These are phyloP conservation scores for Helicoverpa assulta DNA, from an alignment of 2,888 invertebrate genomes.

Conservation along the genomic window DNA sequence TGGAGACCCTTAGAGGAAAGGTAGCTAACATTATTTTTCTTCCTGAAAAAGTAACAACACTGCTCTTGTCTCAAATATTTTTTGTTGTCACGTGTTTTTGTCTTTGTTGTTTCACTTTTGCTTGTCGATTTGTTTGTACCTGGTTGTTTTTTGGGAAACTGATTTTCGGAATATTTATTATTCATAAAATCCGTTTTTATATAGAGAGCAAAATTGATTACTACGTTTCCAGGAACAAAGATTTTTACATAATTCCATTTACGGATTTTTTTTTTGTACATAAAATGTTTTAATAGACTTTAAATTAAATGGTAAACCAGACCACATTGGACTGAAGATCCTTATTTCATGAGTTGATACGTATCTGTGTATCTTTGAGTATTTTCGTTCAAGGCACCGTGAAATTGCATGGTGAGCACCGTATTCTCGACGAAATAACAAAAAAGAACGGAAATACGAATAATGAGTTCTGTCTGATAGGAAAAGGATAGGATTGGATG, in stretches of 20 bases:
- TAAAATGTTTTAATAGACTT: background rate
- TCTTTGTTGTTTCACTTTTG: slow-evolving; percentile 16
- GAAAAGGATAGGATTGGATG: slow-evolving; percentile 57
- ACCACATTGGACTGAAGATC: slow-evolving; percentile 48
- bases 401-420: slow-evolving; percentile 70
- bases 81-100: slow-evolving; percentile 15
- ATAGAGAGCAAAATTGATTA: too few relatives aligned
- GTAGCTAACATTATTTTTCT: slow-evolving; percentile 47
- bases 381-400: slow-evolving; percentile 69
- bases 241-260: too few relatives aligned
- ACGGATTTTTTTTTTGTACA: too few relatives aligned
- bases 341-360: slow-evolving; percentile 61
- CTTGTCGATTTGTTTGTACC: slow-evolving; percentile 13
- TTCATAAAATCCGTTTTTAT: too few relatives aligned
- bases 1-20: slow-evolving; percentile 9
- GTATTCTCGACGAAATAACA: slow-evolving; percentile 61
- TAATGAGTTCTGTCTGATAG: slow-evolving; percentile 65
- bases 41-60: slow-evolving; percentile 38
- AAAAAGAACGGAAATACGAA: slow-evolving; percentile 63
- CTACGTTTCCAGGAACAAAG: background rate
- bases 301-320: slow-evolving; percentile 37
- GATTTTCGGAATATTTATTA: too few relatives aligned
- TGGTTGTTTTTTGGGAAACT: too few relatives aligned
- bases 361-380: slow-evolving; percentile 63
- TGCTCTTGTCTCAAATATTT: slow-evolving; percentile 28